Conservation (phyloP, 2,113 vertebrate species). For the Pyrgilauda ruficollis region DNA sequence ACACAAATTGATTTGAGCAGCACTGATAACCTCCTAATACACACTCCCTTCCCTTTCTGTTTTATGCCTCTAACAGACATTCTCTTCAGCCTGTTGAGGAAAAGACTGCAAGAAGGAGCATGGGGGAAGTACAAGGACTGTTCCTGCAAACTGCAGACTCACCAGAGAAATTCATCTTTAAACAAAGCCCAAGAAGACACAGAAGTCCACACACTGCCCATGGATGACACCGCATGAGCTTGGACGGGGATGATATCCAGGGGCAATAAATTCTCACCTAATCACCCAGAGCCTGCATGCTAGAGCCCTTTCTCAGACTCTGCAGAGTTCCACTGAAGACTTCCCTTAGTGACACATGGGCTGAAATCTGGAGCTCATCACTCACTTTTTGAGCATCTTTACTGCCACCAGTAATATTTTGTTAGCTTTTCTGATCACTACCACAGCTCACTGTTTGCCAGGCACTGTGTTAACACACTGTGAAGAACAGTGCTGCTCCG, state of each 20-base stretch:
- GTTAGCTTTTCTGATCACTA: neutral
- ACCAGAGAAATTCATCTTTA: neutral
- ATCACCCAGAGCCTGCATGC: neutral
- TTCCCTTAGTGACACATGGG: neutral
- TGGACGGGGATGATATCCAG: neutral
- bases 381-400: neutral
- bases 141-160: neutral
- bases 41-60: neutral
- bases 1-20: neutral
- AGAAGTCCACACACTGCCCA: neutral
- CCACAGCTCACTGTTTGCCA: neutral
- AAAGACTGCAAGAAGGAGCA: neutral
- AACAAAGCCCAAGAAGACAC: neutral
- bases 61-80: neutral
- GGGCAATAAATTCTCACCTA: rapidly evolving
- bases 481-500: neutral
- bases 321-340: neutral
- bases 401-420: neutral
- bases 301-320: neutral
- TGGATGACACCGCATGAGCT: neutral
- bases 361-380: neutral
- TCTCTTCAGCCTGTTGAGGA: neutral
- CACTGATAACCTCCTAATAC: neutral
- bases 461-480: neutral
- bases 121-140: neutral